Conservation (phyloP, 2,113 vertebrate species). For the Myxocyprinus asiaticus region DNA sequence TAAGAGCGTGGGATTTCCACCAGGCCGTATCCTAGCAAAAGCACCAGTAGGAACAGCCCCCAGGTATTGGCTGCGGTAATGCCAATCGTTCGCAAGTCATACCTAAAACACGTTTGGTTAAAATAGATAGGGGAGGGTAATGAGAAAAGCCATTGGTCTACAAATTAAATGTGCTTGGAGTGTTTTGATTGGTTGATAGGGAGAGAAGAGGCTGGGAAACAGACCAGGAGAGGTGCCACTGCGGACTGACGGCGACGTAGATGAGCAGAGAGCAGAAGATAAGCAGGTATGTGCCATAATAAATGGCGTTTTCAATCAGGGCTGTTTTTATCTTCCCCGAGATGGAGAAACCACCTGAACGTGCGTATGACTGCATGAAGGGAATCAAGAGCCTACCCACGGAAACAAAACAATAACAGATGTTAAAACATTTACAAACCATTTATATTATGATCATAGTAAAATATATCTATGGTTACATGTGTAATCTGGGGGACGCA, state of each 20-base stretch:
- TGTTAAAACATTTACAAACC: too few species aligned
- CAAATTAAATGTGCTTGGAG: neutral
- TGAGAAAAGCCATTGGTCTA: neutral
- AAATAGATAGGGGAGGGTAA: too few species aligned
- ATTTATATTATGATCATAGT: too few species aligned
- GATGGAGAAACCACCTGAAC: slow-evolving; percentile 89
- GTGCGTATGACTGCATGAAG: slow-evolving; percentile 94
- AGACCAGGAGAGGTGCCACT: slow-evolving; percentile 85
- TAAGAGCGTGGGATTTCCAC: slow-evolving; percentile 92
- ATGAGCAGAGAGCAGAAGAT: slow-evolving; percentile 93
- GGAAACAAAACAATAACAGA: neutral
- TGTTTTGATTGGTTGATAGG: neutral
- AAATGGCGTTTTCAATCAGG: slow-evolving; percentile 92
- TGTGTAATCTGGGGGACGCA: too few species aligned
- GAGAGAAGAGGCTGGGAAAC: slow-evolving; percentile 19
- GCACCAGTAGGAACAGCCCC: slow-evolving; percentile 92
- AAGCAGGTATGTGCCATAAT: slow-evolving; percentile 92
- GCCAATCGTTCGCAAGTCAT: slow-evolving; percentile 86
- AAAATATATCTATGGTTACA: too few species aligned
- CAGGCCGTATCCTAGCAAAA: slow-evolving; percentile 90
- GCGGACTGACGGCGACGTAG: slow-evolving; percentile 86
- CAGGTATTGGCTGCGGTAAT: slow-evolving; percentile 94
- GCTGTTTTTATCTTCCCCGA: slow-evolving; percentile 92
- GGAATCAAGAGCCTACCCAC: slow-evolving; percentile 86
- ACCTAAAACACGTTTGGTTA: slow-evolving; percentile 67